These are phyloP conservation scores for Fissipunctia ypsillon DNA, from an alignment of 2,888 invertebrate species.

Conservation along the genomic window DNA sequence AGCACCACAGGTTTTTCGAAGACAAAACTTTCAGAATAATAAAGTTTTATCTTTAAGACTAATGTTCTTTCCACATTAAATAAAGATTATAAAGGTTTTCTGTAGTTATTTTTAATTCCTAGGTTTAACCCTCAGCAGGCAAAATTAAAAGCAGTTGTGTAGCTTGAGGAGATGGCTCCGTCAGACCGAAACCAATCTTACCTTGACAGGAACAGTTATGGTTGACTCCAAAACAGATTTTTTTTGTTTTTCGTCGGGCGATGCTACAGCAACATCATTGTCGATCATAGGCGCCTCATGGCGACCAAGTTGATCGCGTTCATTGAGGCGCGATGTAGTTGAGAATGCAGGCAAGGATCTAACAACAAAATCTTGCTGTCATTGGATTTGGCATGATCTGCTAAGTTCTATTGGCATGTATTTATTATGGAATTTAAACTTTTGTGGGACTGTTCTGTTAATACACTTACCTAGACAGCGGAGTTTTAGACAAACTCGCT, in stretches of 20 bases:
- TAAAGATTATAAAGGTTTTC: background rate
- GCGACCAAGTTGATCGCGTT: conserved; percentile 72
- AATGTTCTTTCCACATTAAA: background rate
- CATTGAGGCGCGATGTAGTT: conserved; percentile 65
- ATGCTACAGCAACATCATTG: conserved; percentile 84
- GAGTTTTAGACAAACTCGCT: conserved; percentile 74
- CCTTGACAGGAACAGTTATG: conserved; percentile 91
- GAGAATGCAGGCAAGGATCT: conserved; percentile 83
- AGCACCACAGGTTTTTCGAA: background rate
- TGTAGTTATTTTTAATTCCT: background rate
- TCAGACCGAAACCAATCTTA: conserved; percentile 68
- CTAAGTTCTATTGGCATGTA: background rate
- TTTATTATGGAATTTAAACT: background rate
- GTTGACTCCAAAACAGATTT: conserved; percentile 82
- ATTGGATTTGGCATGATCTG: conserved; percentile 14
- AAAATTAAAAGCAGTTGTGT: background rate
- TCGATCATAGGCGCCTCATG: conserved; percentile 89
- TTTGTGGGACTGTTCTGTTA: background rate
- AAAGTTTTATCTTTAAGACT: background rate
- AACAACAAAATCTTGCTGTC: conserved; percentile 53
- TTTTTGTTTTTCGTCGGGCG: conserved; percentile 88
- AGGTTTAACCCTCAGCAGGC: background rate
- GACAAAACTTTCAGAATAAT: background rate
- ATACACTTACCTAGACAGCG: conserved; percentile 77
- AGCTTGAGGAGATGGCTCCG: background rate